Conservation (phyloP, 2,888 invertebrate genomes). For the Salticus scenicus region DNA sequence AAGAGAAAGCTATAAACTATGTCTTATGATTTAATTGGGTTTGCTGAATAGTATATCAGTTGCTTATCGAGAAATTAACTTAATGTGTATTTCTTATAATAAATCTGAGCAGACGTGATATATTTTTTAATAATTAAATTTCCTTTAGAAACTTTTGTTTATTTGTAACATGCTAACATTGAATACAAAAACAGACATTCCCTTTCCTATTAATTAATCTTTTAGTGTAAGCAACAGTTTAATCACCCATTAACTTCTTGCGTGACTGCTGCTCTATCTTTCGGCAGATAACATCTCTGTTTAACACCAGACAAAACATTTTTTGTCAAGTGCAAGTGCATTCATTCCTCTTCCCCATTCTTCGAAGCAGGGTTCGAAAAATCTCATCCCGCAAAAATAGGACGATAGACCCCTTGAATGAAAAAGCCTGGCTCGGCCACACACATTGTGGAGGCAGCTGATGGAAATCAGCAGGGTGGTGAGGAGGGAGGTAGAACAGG, state of each 20-base stretch:
- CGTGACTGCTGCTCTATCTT: background rate
- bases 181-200: no score
- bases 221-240: background rate
- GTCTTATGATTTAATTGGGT: no score
- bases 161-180: no score
- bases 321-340: background rate
- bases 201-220: no score
- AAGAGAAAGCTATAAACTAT: no score
- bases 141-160: no score
- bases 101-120: no score
- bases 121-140: no score
- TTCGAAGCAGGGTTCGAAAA: background rate
- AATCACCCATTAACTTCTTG: background rate
- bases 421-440: slow-evolving; percentile 40
- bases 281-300: slow-evolving; percentile 7
- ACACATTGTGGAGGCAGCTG: slow-evolving; percentile 49
- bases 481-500: slow-evolving; percentile 29
- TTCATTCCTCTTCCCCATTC: background rate
- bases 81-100: no score
- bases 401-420: slow-evolving; percentile 35
- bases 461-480: slow-evolving; percentile 22
- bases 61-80: no score
- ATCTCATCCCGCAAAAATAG: slow-evolving; percentile 30
- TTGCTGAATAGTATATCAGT: no score
- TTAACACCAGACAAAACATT: slow-evolving; percentile 19